Base-by-base conservation (phyloP, 1,140 invertebrate species). In the Adoxophyes honmai region DNA sequence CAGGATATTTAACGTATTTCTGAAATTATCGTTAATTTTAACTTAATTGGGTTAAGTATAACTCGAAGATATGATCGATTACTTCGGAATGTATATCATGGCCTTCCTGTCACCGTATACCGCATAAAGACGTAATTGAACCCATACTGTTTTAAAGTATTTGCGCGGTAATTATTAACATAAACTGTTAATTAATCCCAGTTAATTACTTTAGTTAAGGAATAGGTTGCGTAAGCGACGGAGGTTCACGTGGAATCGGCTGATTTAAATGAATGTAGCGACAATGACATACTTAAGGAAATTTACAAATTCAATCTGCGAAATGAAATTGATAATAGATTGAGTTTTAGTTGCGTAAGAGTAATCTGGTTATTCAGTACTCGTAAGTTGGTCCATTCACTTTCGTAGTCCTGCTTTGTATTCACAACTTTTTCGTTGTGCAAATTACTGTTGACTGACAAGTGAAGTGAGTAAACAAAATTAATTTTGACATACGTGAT, bases 271-370 rank as follows among this genome's bases (percentile, higher is more conserved):
- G n/a, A 1, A 48, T 21, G 42, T 48, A 48, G 8, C 28, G 42
- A 16, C 42, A 48, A 21, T 48, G 42, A 48, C 42, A 48, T 7
- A 48, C 42, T 28, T 48, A 48, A 21, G 14, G 21, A 11, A 11
- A 48, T 48, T 33, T 21, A 48, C 5, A 48, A n/a, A 21, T 48
- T n/a, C 4, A 9, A 36, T 9, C 3, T 28, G 21, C 34, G 34
- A 4, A 36, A 36, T 11, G 1, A 36, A 36, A 36, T 36, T 36
- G 34, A 36, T 9, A 36, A 36, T 11, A 28, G 21, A 28, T 28
- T 28, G 21, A 28, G 21, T 28, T 28, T 3, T 3, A 6, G 21
- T 28, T 28, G 21, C 21, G 6, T 28, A 28, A 28, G 21, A 28
- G 21, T 3, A 28, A 28, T 28, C 21, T 3, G 2, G 21, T 28